Evolutionary conservation across 2,888 invertebrate species (phyloP).

Genomic region (Agonopterix arenella): DNA sequence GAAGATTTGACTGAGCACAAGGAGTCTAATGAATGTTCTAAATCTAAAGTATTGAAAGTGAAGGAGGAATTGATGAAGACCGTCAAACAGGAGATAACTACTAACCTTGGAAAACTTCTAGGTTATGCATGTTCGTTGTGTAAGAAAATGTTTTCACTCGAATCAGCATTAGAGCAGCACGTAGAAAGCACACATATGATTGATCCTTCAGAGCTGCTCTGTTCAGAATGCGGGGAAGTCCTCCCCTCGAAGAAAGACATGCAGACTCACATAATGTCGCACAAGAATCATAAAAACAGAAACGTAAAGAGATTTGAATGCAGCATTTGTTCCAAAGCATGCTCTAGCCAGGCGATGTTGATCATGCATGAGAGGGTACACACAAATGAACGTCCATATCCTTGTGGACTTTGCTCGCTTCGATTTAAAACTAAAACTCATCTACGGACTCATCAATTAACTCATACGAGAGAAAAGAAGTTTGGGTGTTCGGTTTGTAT

Average conservation of each 20-base stretch:
- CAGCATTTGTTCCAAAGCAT: constrained; percentile 56
- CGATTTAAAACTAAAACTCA: constrained; percentile 71
- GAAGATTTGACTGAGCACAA: constrained; percentile 36
- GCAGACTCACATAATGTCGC: constrained; percentile 42
- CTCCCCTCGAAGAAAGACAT: constrained; percentile 48
- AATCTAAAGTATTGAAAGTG: constrained; percentile 45
- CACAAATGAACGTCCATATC: constrained; percentile 66
- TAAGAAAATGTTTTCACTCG: constrained; percentile 66
- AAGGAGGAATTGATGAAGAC: constrained; percentile 63
- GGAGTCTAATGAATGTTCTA: constrained; percentile 41
- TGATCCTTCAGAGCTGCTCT: constrained; percentile 45
- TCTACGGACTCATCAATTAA: constrained; percentile 65
- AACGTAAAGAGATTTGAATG: constrained; percentile 58
- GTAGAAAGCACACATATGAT: constrained; percentile 56
- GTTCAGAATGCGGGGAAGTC: constrained; percentile 60
- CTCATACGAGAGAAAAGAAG: constrained; percentile 69
- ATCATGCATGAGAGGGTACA: constrained; percentile 71
- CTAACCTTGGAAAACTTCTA: constrained; percentile 52
- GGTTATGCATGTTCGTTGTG: constrained; percentile 66
- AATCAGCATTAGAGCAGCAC: constrained; percentile 61
- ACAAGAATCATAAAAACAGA: constrained; percentile 41
- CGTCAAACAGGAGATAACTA: constrained; percentile 59
- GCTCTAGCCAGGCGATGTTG: constrained; percentile 68
- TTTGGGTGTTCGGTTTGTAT: constrained; percentile 72
- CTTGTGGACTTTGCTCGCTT: constrained; percentile 61